These are phyloP conservation scores for Pipistrellus pipistrellus DNA, from an alignment of 2,797 vertebrate species.

Conservation along the genomic window DNA sequence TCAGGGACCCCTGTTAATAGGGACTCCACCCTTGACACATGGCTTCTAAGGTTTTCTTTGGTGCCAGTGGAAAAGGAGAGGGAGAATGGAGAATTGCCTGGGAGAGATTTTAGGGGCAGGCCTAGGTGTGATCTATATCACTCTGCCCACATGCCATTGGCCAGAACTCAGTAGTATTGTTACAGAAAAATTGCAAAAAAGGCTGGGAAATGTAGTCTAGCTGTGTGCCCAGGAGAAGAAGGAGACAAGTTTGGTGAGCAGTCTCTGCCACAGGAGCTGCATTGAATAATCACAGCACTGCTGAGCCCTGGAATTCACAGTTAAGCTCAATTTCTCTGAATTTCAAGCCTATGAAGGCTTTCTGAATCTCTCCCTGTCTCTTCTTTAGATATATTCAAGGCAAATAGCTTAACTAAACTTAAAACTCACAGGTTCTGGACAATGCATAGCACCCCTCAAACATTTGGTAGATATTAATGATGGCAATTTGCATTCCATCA, in stretches of 20 bases:
- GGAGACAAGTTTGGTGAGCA: background rate
- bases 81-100: background rate
- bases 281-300: background rate
- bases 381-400: background rate
- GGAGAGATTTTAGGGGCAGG: background rate
- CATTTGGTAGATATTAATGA: slow-evolving; percentile 29
- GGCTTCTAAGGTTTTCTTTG: background rate
- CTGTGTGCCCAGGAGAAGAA: background rate
- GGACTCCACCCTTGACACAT: background rate
- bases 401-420: background rate
- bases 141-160: background rate
- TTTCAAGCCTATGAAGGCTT: background rate
- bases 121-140: background rate
- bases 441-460: background rate
- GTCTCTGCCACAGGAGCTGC: background rate
- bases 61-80: background rate
- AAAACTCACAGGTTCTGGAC: background rate
- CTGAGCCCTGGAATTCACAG: background rate
- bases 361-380: background rate
- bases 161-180: background rate
- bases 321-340: background rate
- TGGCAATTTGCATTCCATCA: slow-evolving; percentile 52
- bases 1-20: background rate
- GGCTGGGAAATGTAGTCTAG: background rate
- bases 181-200: background rate